These are phyloP conservation scores for Globodera ellingtonae DNA, from an alignment of 1,140 invertebrate genomes.

Conservation along the genomic window DNA sequence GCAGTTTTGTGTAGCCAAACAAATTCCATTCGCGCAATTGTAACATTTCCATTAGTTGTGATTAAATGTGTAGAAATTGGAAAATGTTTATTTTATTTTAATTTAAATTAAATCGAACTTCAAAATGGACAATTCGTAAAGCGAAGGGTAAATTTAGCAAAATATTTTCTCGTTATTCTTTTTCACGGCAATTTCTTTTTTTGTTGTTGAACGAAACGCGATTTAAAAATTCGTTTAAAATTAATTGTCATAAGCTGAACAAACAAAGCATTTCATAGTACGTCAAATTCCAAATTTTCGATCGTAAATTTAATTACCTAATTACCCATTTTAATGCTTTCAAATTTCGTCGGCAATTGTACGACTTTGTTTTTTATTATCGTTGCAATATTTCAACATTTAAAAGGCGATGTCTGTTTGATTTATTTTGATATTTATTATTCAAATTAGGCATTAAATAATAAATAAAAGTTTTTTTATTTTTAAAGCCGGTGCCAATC, in stretches of 20 bases:
- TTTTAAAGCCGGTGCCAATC: neutral
- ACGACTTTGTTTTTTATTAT: neutral
- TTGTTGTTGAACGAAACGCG: too few species aligned
- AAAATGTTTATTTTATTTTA: too few species aligned
- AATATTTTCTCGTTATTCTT: neutral
- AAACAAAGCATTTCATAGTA: neutral
- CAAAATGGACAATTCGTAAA: too few species aligned
- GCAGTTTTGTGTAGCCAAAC: too few species aligned
- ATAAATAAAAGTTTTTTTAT: neutral
- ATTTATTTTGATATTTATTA: too few species aligned
- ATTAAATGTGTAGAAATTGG: too few species aligned
- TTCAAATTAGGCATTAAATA: too few species aligned
- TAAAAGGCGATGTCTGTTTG: neutral
- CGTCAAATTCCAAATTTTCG: neutral
- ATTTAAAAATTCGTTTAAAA: too few species aligned
- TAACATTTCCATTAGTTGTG: too few species aligned
- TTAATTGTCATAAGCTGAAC: neutral
- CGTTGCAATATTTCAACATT: neutral
- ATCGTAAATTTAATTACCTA: neutral
- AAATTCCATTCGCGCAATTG: too few species aligned
- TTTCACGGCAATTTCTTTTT: neutral
- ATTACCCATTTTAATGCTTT: neutral
- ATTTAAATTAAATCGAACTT: too few species aligned
- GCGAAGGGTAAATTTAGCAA: neutral
- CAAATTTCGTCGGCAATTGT: neutral